These are phyloP conservation scores for Drosophila villosipedis DNA, from an alignment of 2,888 invertebrate species.

Conservation along the genomic window DNA sequence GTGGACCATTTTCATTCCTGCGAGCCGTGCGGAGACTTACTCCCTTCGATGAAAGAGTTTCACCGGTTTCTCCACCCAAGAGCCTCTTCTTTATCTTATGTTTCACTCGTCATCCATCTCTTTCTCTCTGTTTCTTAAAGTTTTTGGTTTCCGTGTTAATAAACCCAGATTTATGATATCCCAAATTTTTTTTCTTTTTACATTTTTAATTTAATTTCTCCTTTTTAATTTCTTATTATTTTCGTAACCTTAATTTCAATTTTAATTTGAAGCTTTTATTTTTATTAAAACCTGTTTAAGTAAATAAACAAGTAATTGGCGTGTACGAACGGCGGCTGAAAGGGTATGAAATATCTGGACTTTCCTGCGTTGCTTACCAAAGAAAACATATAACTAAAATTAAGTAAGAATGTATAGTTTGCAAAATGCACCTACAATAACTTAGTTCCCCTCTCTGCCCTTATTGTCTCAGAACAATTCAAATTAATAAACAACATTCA, in stretches of 20 bases:
- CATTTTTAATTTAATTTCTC: neutral
- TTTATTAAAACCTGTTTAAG: neutral
- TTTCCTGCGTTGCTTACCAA: neutral
- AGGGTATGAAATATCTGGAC: neutral
- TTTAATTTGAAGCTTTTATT: neutral
- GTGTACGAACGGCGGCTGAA: neutral
- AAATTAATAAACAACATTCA: constrained; percentile 33
- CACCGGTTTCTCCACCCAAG: no score
- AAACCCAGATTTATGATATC: neutral
- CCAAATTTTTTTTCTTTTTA: neutral
- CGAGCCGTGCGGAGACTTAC: no score
- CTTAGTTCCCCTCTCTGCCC: neutral
- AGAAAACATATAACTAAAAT: neutral
- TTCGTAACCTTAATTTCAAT: neutral
- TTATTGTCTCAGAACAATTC: constrained; percentile 8
- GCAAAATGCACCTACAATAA: neutral
- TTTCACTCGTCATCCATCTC: no score
- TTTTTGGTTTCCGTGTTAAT: neutral
- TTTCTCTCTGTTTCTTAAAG: no score
- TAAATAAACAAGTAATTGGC: neutral
- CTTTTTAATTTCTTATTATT: neutral
- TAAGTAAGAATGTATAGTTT: neutral
- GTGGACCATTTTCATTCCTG: no score
- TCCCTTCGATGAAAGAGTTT: neutral
- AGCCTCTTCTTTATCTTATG: no score